Evolutionary conservation across 2,888 invertebrate genomes (phyloP), one percentile per base, ranked within the genome.

Genomic region (Pterobdella sp.): DNA sequence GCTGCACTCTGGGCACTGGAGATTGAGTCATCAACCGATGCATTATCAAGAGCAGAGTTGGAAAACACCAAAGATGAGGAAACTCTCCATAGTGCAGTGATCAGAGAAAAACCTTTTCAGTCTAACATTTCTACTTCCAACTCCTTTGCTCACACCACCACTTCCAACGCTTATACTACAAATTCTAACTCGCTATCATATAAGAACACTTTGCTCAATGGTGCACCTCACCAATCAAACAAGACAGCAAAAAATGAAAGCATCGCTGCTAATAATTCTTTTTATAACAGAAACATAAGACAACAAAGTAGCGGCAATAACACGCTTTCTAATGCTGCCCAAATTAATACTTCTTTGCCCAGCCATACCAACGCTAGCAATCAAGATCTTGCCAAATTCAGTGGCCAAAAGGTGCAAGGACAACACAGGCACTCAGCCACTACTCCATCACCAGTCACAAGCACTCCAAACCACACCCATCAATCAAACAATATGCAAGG

Each of bases 1-100:
- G 97, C 96, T 0, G 90, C 90, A 68, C 90, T 90, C 82, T 90
- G 96, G 77, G 96, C 96, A 0, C 90, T 89, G 64, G 95, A 95
- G 85, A 97, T 97, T 76, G 95, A 96, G 82, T 89, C 87, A 80
- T 90, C 91, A 80, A 90, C 91, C 0, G 86, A 88, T 73, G 91
- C 93, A 81, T 90, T 90, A 81, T 89, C 90, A 52, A 88, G 92
- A 76, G 87, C 90, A 68, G 92, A 92, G 78, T 84, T 94, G 49
- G 94, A 95, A 85, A 95, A 95, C 84, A 93, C 93, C 81, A 68
- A 73, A 29, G 74, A 74, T 32, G 94, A 94, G 83, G 89, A 92
- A 76, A 81, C 81, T 31, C 49, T 37, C 73, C 94, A 88, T 85
- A 93, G 94, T 69, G 91, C 94, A 18, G 95, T 76, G 26, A 56